A percentile compares a stretch with the other conserved stretches of the same genome.
phyloP scores from a whole-genome alignment of 2,113 vertebrate species.

The Rattus norvegicus region GRCr8 NC_086021.1:148584501-148585000 shows the following conservation, averaged over 20 bases:
- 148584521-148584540: background rate
- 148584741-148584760: background rate
- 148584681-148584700: background rate
- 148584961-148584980: background rate
- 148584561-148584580: background rate
- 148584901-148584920: background rate
- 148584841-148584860: background rate
- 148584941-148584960: background rate
- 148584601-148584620: background rate
- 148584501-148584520: background rate
- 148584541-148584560: background rate
- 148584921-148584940: background rate
- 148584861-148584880: too few relatives aligned
- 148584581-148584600: background rate
- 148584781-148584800: background rate
- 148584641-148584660: background rate
- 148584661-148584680: background rate
- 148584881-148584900: background rate
- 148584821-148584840: background rate
- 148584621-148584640: conserved; percentile 17
- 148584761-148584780: background rate
- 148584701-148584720: background rate
- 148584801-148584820: background rate
- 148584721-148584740: background rate
- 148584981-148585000: background rate